These are phyloP conservation scores for Echinarachnius parma DNA, from an alignment of 53 echinoderm and acorn worm species.

Conservation along the genomic window DNA sequence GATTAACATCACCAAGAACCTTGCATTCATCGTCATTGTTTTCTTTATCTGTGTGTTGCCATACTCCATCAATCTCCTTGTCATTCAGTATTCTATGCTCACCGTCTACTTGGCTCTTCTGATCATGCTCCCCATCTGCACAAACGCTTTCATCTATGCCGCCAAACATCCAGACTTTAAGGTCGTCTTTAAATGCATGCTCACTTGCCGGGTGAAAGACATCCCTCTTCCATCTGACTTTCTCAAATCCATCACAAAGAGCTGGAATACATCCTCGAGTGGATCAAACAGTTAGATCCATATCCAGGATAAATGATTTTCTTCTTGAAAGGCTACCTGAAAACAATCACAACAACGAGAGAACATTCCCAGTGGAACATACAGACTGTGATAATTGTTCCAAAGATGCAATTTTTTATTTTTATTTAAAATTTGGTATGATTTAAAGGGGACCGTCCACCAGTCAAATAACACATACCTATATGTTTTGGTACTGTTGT, in stretches of 20 bases:
- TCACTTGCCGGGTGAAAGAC: constrained; percentile 12
- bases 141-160: constrained; percentile 40
- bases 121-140: constrained; percentile 24
- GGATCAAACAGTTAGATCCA: too few relatives aligned
- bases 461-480: too few relatives aligned
- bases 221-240: constrained; percentile 23
- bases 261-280: neutral
- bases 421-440: too few relatives aligned
- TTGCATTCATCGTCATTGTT: constrained; percentile 26
- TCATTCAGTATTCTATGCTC: constrained; percentile 6
- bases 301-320: too few relatives aligned
- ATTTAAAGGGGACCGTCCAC: too few relatives aligned
- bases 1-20: constrained; percentile 43
- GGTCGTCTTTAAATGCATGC: constrained; percentile 34
- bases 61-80: constrained; percentile 9
- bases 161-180: constrained; percentile 42
- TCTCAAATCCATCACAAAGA: neutral
- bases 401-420: too few relatives aligned
- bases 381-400: too few relatives aligned
- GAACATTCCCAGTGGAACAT: too few relatives aligned
- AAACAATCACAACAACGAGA: too few relatives aligned
- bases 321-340: too few relatives aligned
- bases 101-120: constrained; percentile 24
- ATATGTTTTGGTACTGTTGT: too few relatives aligned
- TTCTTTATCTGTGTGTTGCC: constrained; percentile 41